Base-by-base conservation (phyloP, 37 sponge, comb jelly and placozoan genomes). In the Eunapius fragilis region DNA sequence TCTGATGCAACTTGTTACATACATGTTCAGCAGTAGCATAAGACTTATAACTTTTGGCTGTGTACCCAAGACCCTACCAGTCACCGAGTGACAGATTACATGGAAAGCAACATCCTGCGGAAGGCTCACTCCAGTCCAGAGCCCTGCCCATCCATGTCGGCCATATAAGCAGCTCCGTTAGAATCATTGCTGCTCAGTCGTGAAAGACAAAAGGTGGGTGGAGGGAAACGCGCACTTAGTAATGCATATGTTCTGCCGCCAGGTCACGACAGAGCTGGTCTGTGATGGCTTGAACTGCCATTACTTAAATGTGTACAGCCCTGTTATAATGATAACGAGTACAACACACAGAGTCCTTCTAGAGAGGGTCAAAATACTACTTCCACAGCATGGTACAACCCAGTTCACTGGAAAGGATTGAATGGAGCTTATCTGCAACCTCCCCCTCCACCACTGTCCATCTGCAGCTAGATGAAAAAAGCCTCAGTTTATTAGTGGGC, bases 101-200 rank as follows among this genome's bases (percentile, higher is more conserved):
- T n/a, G n/a, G n/a, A n/a, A n/a, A n/a, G n/a, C n/a, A n/a, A n/a
- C n/a, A n/a, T n/a, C n/a, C n/a, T n/a, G n/a, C n/a, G n/a, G n/a
- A n/a, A n/a, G n/a, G n/a, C n/a, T n/a, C n/a, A n/a, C n/a, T n/a
- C n/a, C n/a, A n/a, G n/a, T n/a, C n/a, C n/a, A 58, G 58, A 58
- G 89, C 93, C 22, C 24, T 80, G 37, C 80, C 27, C 50, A 9
- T 31, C 14, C 24, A 25, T 12, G 83, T 82, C 24, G 88, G 84
- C 32, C 88, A 88, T 31, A 78, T 78, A 25, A 77, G 84, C 70
- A 71, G 58, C 45, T 82, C 83, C 49, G 50, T 77, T 10, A 34
- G 88, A 71, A 50, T 88, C 35, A n/a, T 88, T 26, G 41, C 77
- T 24, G 71, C 82, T 12, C 26, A n/a, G n/a, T n/a, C n/a, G 77